Conservation (phyloP, 2,888 invertebrate genomes). For the Syritta pipiens region DNA sequence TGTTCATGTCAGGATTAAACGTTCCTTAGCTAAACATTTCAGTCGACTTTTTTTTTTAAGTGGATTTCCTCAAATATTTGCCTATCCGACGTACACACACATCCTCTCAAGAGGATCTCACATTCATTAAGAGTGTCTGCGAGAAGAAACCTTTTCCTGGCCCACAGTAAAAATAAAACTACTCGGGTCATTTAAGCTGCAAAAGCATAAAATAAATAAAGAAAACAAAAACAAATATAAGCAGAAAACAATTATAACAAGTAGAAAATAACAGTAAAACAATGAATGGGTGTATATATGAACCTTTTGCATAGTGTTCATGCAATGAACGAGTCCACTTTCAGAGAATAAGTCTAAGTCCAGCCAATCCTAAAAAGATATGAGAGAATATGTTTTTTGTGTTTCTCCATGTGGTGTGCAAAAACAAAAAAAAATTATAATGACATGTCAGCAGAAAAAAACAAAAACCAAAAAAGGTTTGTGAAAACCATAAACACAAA, state of each 20-base stretch:
- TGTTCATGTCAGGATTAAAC: no score
- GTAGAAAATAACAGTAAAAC: background rate
- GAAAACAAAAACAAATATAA: conserved; percentile 53
- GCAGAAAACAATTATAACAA: conserved; percentile 5
- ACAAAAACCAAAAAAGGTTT: conserved; percentile 3
- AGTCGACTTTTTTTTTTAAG: no score
- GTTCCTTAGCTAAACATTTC: no score
- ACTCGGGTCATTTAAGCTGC: conserved; percentile 32
- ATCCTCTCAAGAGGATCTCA: no score
- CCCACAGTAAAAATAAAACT: background rate
- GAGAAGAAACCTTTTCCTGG: no score
- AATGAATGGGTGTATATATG: conserved; percentile 59
- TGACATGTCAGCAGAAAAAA: conserved; percentile 24
- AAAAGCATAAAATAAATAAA: conserved; percentile 37
- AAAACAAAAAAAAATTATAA: conserved; percentile 23
- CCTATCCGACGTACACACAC: no score
- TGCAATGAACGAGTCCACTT: conserved; percentile 79
- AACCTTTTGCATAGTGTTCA: conserved; percentile 80
- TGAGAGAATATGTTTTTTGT: conserved; percentile 53
- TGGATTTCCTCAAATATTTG: no score
- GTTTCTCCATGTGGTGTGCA: conserved; percentile 17
- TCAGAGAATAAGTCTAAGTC: conserved; percentile 79
- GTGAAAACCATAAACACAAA: background rate
- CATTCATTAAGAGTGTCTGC: no score
- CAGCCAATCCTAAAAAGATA: conserved; percentile 79